A percentile compares a stretch with the other conserved stretches of the same genome.
Conservation (phyloP, 2,888 invertebrate species). For the Oligia fasciuncula region DNA sequence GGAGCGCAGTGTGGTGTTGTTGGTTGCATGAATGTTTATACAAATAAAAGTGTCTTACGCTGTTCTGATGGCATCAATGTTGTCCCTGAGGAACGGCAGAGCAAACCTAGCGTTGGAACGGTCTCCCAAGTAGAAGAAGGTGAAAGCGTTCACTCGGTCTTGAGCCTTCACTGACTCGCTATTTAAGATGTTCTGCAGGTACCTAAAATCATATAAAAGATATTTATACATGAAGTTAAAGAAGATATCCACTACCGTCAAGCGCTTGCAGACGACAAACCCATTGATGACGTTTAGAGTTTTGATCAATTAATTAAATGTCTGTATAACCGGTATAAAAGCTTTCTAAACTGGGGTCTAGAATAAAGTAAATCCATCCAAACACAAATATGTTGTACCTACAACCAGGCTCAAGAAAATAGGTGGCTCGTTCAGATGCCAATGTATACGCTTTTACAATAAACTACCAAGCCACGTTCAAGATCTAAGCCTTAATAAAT, state of each 20-base stretch:
- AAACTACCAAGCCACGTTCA: too few relatives aligned
- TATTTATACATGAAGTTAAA: not conserved
- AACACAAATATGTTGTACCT: too few relatives aligned
- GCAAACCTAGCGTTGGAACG: conserved; percentile 78
- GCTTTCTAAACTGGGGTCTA: not conserved
- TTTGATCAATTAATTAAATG: too few relatives aligned
- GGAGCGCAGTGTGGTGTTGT: not conserved
- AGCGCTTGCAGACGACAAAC: not conserved
- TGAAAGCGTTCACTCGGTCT: conserved; percentile 83
- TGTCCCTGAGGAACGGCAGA: conserved; percentile 78
- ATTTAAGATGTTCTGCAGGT: conserved; percentile 77
- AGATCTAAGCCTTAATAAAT: too few relatives aligned
- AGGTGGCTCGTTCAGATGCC: too few relatives aligned
- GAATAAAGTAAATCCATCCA: not conserved
- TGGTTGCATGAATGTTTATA: not conserved
- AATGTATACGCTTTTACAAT: too few relatives aligned
- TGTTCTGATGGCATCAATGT: conserved; percentile 73
- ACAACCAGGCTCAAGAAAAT: too few relatives aligned
- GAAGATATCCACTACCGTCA: too few relatives aligned
- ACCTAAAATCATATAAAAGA: conserved; percentile 68
- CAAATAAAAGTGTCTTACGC: conserved; percentile 72
- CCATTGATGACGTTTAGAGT: not conserved
- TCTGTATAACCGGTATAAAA: not conserved
- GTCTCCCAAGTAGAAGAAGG: conserved; percentile 82
- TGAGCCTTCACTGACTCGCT: conserved; percentile 82